These are phyloP conservation scores for Homarus americanus DNA, from an alignment of 1,140 invertebrate genomes.

Conservation along the genomic window DNA sequence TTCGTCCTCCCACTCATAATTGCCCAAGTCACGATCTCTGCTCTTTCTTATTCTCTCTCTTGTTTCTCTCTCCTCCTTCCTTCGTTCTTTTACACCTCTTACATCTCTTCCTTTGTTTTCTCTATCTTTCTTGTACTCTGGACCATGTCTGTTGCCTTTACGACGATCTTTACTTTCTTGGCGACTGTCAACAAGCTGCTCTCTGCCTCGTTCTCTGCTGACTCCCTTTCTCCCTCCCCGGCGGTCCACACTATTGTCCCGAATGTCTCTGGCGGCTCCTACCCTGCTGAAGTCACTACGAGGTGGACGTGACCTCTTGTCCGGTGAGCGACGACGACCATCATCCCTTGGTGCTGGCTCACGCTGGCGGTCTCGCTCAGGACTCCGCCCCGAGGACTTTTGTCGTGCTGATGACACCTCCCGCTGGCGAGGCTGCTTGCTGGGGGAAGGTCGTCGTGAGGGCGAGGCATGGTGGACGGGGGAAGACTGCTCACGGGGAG, in stretches of 20 bases:
- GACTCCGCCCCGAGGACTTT: neutral
- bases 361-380: neutral
- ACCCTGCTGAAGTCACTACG: slow-evolving; percentile 11
- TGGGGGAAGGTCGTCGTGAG: slow-evolving; percentile 42
- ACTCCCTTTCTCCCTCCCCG: neutral
- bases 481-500: neutral
- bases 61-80: slow-evolving; percentile 1
- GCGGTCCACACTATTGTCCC: neutral
- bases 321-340: neutral
- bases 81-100: slow-evolving; percentile 20
- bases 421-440: slow-evolving; percentile 8
- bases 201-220: neutral
- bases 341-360: neutral
- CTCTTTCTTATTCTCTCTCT: neutral
- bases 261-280: neutral
- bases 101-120: neutral
- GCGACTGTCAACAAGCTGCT: neutral
- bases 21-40: neutral
- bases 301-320: neutral
- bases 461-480: neutral
- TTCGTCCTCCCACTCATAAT: slow-evolving; percentile 15
- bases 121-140: slow-evolving; percentile 13
- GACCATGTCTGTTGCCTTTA: neutral
- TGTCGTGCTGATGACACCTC: neutral
- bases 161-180: slow-evolving; percentile 28